These are phyloP conservation scores for Momotus momota DNA, from an alignment of 2,797 vertebrate genomes.

Conservation along the genomic window DNA sequence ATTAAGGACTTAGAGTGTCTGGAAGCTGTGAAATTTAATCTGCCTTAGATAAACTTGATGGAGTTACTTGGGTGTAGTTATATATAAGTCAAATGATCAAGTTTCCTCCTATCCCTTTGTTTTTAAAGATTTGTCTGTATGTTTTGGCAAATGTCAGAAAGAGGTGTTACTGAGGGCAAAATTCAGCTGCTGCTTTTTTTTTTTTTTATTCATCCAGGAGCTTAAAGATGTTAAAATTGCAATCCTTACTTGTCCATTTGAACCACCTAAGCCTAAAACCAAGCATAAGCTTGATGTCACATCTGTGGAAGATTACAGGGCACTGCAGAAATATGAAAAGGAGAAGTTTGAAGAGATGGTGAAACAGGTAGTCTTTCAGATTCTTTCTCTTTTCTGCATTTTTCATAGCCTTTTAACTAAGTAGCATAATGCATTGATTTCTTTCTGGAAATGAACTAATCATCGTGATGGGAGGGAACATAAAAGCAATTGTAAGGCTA, in stretches of 20 bases:
- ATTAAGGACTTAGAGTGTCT: background rate
- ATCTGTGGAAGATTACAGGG: slow-evolving; percentile 95
- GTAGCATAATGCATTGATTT: background rate
- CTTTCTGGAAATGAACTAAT: background rate
- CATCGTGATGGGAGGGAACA: background rate
- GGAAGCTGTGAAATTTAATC: background rate
- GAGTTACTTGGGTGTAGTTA: background rate
- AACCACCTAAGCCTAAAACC: slow-evolving; percentile 98
- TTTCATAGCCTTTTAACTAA: background rate
- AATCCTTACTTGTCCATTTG: slow-evolving; percentile 97
- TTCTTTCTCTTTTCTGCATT: background rate
- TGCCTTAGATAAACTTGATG: background rate
- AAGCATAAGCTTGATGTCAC: slow-evolving; percentile 99
- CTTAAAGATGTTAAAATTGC: slow-evolving; percentile 94
- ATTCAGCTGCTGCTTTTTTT: background rate
- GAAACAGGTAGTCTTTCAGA: slow-evolving; percentile 81
- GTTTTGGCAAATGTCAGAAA: background rate
- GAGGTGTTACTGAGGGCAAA: background rate
- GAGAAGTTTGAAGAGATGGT: slow-evolving; percentile 98
- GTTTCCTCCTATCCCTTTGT: fast-evolving
- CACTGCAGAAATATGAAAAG: slow-evolving; percentile 95
- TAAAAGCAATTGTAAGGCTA: background rate
- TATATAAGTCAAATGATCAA: background rate
- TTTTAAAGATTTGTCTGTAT: background rate
- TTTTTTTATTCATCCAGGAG: slow-evolving; percentile 73